A percentile compares a stretch with the other conserved stretches of the same genome.
Evolutionary conservation across 2,888 invertebrate genomes (phyloP).

Genomic region (Hirtodrosophila cameraria): DNA sequence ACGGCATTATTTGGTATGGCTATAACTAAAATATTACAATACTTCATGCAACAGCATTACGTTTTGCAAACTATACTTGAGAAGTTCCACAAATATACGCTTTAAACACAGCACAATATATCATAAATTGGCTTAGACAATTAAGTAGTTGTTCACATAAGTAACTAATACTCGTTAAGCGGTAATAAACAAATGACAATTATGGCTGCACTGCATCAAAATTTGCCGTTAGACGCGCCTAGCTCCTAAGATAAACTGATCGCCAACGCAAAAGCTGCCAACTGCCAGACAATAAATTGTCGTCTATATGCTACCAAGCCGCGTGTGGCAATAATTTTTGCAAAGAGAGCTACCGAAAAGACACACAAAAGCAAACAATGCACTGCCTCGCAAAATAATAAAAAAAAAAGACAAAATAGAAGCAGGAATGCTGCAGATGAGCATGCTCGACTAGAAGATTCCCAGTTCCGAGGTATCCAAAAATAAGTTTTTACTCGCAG

Average conservation of each 20-base stretch:
- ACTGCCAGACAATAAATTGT: constrained; percentile 60
- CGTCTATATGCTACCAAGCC: constrained; percentile 44
- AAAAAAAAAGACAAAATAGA: constrained; percentile 10
- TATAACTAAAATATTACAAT: neutral
- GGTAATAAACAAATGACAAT: constrained; percentile 54
- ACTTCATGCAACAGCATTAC: too few relatives aligned
- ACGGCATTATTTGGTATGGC: neutral
- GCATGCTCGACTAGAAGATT: too few relatives aligned
- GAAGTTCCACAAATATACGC: neutral
- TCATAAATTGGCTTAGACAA: constrained; percentile 24
- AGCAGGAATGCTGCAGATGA: neutral
- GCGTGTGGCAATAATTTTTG: constrained; percentile 67
- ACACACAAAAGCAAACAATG: constrained; percentile 29
- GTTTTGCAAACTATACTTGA: too few relatives aligned
- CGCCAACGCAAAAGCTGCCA: constrained; percentile 62
- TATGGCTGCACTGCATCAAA: constrained; percentile 52
- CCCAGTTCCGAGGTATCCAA: too few relatives aligned
- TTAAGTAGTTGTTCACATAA: constrained; percentile 26
- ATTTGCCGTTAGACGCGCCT: constrained; percentile 46
- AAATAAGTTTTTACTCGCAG: too few relatives aligned
- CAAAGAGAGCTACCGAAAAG: constrained; percentile 39
- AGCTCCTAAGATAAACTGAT: constrained; percentile 24
- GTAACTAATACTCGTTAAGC: constrained; percentile 24
- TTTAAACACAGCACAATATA: neutral
- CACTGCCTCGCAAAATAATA: constrained; percentile 6